A percentile compares a stretch with the other conserved stretches of the same genome.
phyloP scores from a whole-genome alignment of 2,888 invertebrate species.

The Lasiommata megera region DNA sequence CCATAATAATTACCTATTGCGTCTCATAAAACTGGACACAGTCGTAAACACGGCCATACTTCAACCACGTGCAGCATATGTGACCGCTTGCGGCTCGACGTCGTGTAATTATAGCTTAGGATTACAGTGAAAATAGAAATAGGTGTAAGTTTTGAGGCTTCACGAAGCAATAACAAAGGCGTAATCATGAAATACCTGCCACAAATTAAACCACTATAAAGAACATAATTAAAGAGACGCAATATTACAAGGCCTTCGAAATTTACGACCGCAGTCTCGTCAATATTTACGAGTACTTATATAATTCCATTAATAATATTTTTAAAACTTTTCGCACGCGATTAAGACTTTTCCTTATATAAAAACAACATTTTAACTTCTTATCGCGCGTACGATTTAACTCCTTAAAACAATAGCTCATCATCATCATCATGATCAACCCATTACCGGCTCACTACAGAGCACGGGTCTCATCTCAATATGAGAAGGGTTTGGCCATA shows the following conservation, averaged over 20 bases:
- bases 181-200: background rate
- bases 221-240: no score
- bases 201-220: background rate
- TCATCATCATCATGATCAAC: no score
- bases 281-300: no score
- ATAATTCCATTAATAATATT: background rate
- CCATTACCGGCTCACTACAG: no score
- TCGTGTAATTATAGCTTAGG: background rate
- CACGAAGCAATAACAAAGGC: background rate
- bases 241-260: no score
- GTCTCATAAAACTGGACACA: constrained; percentile 14
- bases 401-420: no score
- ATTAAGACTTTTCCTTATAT: no score
- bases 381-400: no score
- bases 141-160: constrained; percentile 3
- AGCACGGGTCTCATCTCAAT: no score
- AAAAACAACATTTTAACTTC: no score
- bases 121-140: constrained; percentile 12
- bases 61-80: constrained; percentile 8
- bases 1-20: constrained; percentile 6
- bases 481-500: no score
- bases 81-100: constrained; percentile 13
- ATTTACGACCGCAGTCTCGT: no score
- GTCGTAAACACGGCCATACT: background rate
- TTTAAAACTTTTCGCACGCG: background rate